phyloP scores from a whole-genome alignment of 2,888 invertebrate species.

The Heliconius charithonia region DNA sequence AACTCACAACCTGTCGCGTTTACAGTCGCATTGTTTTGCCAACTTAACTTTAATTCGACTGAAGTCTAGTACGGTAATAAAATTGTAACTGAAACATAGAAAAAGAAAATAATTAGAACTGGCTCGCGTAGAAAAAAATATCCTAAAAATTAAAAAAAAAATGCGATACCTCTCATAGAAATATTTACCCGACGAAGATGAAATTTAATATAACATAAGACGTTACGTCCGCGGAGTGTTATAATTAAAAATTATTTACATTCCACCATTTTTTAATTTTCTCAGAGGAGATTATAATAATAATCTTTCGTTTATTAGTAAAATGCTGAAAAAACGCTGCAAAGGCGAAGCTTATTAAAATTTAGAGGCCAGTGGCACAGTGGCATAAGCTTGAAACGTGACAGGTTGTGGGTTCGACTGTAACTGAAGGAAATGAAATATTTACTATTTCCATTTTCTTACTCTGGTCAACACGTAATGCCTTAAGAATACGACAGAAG shows the following conservation, averaged over 20 bases:
- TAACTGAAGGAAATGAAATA: background rate
- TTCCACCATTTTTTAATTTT: background rate
- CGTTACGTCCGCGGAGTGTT: background rate
- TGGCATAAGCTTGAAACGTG: background rate
- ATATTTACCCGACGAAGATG: background rate
- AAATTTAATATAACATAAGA: slow-evolving; percentile 8
- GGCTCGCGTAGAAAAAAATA: background rate
- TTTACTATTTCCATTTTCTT: too few relatives aligned
- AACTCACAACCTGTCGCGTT: background rate
- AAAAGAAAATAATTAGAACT: background rate
- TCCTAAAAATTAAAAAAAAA: background rate
- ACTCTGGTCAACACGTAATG: background rate
- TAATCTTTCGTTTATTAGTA: background rate
- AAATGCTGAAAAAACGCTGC: background rate
- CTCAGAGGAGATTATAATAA: background rate
- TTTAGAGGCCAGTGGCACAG: background rate
- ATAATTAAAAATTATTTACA: slow-evolving; percentile 9
- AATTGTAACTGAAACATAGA: too few relatives aligned
- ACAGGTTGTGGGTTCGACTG: background rate
- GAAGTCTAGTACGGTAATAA: too few relatives aligned
- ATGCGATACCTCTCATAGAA: background rate
- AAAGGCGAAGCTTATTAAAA: background rate
- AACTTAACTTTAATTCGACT: too few relatives aligned
- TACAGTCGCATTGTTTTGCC: background rate
- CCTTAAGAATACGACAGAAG: too few relatives aligned